These are phyloP conservation scores for Macrosiphum euphorbiae DNA, from an alignment of 2,888 invertebrate species.

Conservation along the genomic window DNA sequence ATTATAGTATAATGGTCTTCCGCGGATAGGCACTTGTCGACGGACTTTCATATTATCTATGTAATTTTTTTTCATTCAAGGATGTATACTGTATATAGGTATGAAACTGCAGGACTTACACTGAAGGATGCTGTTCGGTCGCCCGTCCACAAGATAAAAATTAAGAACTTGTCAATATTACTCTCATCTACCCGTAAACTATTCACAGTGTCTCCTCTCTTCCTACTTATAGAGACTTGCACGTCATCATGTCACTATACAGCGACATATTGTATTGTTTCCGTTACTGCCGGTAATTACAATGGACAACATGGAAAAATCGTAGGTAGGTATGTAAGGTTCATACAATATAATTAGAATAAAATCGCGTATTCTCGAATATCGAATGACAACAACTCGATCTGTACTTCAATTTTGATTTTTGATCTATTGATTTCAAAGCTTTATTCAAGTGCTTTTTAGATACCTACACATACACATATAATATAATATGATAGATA, in stretches of 20 bases:
- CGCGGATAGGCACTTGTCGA: too few relatives aligned
- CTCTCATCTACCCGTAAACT: not conserved
- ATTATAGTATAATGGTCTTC: not conserved
- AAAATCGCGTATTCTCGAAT: not conserved
- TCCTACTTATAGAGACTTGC: not conserved
- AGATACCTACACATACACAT: not conserved
- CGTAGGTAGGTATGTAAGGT: not conserved
- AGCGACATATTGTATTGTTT: not conserved
- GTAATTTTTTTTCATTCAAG: too few relatives aligned
- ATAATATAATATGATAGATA: not conserved
- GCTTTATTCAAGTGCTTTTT: not conserved
- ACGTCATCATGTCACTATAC: not conserved
- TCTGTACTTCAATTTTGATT: not conserved
- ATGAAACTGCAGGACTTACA: not conserved
- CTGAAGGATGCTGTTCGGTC: too few relatives aligned
- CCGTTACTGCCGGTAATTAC: not conserved
- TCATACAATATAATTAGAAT: not conserved
- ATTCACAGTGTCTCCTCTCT: not conserved
- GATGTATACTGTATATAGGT: too few relatives aligned
- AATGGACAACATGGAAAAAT: not conserved
- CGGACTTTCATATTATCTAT: too few relatives aligned
- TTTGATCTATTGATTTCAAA: not conserved
- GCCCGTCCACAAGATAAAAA: not conserved
- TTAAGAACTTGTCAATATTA: not conserved
- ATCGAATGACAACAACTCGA: not conserved